Evolutionary conservation across 2,888 invertebrate species (phyloP).

Genomic region (Callimorpha dominula): DNA sequence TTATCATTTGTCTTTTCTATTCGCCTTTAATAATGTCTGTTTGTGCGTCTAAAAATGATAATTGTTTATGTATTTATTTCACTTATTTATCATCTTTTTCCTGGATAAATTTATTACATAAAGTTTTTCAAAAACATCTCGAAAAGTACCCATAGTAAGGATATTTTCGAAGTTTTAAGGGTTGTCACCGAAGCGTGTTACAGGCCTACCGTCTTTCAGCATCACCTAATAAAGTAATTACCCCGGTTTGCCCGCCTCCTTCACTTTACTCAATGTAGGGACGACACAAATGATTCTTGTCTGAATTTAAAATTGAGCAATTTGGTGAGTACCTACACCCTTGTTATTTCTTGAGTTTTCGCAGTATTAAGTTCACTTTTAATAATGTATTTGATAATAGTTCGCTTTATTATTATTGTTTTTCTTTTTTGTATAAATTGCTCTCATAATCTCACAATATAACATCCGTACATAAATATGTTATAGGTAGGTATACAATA

Average conservation of each 20-base stretch:
- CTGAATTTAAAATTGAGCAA: constrained; percentile 51
- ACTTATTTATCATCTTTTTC: not conserved
- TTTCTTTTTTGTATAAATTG: too few relatives aligned
- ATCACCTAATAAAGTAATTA: constrained; percentile 79
- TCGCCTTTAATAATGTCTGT: constrained; percentile 12
- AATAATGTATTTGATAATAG: not conserved
- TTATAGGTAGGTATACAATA: too few relatives aligned
- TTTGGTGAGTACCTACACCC: constrained; percentile 47
- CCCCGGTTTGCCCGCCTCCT: constrained; percentile 48
- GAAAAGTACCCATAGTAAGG: not conserved
- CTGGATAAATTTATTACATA: not conserved
- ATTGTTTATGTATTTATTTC: not conserved
- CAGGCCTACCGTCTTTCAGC: constrained; percentile 63
- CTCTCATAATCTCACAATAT: too few relatives aligned
- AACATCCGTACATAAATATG: too few relatives aligned
- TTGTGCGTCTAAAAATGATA: not conserved
- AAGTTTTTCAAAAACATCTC: not conserved
- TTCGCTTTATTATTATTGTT: too few relatives aligned
- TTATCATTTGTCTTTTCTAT: constrained; percentile 31
- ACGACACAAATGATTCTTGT: constrained; percentile 51
- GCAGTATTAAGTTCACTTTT: not conserved
- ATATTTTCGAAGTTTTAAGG: constrained; percentile 42
- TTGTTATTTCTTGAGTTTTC: constrained; percentile 31
- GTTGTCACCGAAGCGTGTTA: constrained; percentile 61
- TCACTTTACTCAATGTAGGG: constrained; percentile 40